phyloP scores from a whole-genome alignment of 1,140 invertebrate genomes.

The Diabrotica undecimpunctata region DNA sequence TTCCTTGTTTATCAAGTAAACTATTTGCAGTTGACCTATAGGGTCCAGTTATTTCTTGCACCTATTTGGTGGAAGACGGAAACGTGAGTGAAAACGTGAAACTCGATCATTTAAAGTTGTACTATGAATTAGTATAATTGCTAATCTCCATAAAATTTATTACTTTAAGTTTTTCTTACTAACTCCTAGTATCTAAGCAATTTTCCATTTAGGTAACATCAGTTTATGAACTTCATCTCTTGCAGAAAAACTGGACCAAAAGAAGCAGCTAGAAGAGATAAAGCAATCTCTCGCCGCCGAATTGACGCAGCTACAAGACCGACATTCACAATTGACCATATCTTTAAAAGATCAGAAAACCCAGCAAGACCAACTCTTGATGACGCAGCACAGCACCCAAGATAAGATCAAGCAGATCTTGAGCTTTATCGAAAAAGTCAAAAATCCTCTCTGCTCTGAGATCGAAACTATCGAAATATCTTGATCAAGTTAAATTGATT shows the following conservation, averaged over 20 bases:
- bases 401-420: constrained; percentile 43
- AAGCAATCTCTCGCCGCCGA: constrained; percentile 39
- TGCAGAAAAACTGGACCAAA: constrained; percentile 44
- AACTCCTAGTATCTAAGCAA: no score
- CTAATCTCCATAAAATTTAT: no score
- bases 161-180: no score
- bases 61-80: no score
- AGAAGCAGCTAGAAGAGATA: constrained; percentile 42
- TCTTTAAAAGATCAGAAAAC: constrained; percentile 41
- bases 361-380: constrained; percentile 36
- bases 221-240: constrained; percentile 17
- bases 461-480: neutral
- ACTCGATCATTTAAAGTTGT: no score
- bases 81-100: no score
- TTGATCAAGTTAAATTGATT: no score
- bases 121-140: no score
- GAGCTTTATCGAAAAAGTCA: constrained; percentile 40
- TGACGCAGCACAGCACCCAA: constrained; percentile 35
- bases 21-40: no score
- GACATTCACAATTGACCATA: constrained; percentile 43
- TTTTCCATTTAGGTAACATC: neutral
- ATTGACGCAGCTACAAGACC: constrained; percentile 42
- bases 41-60: no score
- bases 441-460: constrained; percentile 16
- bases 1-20: no score